These are phyloP conservation scores for Sylvilagus floridanus DNA, from an alignment of 2,797 vertebrate genomes.

Conservation along the genomic window DNA sequence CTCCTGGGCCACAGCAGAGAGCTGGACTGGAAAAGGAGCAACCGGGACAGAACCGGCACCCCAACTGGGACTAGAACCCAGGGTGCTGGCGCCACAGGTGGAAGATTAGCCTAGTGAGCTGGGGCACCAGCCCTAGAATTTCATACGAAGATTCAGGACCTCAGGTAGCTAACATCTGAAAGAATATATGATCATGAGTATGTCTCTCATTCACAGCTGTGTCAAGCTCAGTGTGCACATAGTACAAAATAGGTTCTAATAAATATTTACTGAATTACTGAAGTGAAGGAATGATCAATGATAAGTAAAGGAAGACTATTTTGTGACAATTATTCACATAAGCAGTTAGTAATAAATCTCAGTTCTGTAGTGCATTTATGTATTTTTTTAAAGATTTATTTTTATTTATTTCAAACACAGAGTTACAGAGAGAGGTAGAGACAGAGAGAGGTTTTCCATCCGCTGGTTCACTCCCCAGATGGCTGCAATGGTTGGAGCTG, in stretches of 20 bases:
- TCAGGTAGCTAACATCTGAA: background rate
- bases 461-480: too few relatives aligned
- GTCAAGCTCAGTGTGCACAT: background rate
- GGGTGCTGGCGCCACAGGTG: too few relatives aligned
- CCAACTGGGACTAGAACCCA: too few relatives aligned
- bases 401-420: too few relatives aligned
- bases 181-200: background rate
- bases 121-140: background rate
- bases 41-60: too few relatives aligned
- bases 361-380: background rate
- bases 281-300: background rate
- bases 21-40: too few relatives aligned
- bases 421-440: too few relatives aligned
- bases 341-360: conserved; percentile 20
- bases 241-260: background rate
- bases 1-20: too few relatives aligned
- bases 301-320: conserved; percentile 19
- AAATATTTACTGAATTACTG: conserved; percentile 23
- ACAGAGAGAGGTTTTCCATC: too few relatives aligned
- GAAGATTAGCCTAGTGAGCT: too few relatives aligned
- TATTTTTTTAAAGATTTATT: too few relatives aligned
- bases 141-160: background rate
- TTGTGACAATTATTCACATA: background rate
- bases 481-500: too few relatives aligned
- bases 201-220: background rate